Evolutionary conservation across 2,888 invertebrate genomes (phyloP), one percentile per base, ranked within the genome.

Genomic region (Pogonocherus hispidulus): DNA sequence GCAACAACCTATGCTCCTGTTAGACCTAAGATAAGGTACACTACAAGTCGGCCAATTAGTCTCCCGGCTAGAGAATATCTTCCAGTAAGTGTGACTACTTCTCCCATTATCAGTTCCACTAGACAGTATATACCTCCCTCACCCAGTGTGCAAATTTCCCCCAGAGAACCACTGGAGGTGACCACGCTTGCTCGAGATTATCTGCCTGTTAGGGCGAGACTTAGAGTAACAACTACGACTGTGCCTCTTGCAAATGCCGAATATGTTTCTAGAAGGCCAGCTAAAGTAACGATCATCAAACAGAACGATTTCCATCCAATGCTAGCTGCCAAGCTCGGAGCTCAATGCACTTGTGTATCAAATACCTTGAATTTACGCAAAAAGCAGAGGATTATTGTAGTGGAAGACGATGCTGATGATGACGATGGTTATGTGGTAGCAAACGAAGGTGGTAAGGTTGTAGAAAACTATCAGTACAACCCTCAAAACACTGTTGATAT

Each of bases 301-400:
- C 88, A 91, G 70, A 92, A 92, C 75, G 92, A 92, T 75, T 89
- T 91, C 74, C 92, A 92, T 82, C 92, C 93, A 0, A 84, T 93
- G 6, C 86, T 93, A 16, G 88, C 92, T 0, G 89, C 91, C 44
- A 93, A 93, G 85, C 84, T 93, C 9, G 91, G 92, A 2, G 92
- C 92, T 2, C 92, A 92, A 60, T 93, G 93, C 75, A 92, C 92
- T 63, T 93, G 93, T 79, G 88, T 88, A 72, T 89, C 90, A 0
- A 90, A 90, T 52, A 85, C 88, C 0, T 75, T 90, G 35, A 85
- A 86, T 20, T 82, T 90, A 0, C 87, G 88, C 77, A 88, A 88
- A 76, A 81, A 81, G 52, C 71, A 79, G 52, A 79, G 76, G 60
- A 76, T 79, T 19, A 70, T 78, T 18, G 66, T 78, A 20, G 76